Conservation (phyloP, 1,140 invertebrate genomes). For the Pygmarrhopalites habei region DNA sequence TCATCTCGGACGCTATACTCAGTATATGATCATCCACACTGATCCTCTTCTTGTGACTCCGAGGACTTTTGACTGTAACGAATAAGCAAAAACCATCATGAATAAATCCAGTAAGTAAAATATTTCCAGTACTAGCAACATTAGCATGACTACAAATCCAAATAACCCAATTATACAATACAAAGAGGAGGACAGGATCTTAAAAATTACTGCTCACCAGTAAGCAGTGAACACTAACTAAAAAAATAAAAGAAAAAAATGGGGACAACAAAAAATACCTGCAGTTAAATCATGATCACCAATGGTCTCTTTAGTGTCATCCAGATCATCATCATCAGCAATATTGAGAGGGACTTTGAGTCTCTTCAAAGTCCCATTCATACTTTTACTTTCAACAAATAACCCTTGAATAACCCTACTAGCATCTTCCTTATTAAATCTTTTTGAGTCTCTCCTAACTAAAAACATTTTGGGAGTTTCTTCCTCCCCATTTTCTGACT, state of each 20-base stretch:
- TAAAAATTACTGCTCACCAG: neutral
- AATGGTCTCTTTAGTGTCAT: conserved; percentile 11
- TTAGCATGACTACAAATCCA: too few relatives aligned
- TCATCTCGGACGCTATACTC: conserved; percentile 25
- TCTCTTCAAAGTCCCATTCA: conserved; percentile 33
- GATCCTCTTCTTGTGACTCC: conserved; percentile 29
- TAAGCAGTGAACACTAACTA: neutral
- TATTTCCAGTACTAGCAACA: too few relatives aligned
- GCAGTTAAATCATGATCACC: too few relatives aligned
- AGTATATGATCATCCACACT: conserved; percentile 33
- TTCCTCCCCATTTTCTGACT: conserved; percentile 14
- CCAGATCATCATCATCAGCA: conserved; percentile 15
- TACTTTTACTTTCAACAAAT: conserved; percentile 39
- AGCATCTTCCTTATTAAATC: conserved; percentile 28
- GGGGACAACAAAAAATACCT: neutral
- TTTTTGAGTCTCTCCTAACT: conserved; percentile 36
- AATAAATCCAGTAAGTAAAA: too few relatives aligned
- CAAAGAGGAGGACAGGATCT: too few relatives aligned
- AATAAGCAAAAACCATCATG: too few relatives aligned
- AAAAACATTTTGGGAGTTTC: conserved; percentile 23
- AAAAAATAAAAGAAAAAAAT: conserved; percentile 3
- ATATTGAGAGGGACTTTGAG: conserved; percentile 33
- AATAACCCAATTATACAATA: too few relatives aligned
- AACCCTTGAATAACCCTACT: conserved; percentile 37
- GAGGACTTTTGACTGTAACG: conserved; percentile 21